Base-by-base conservation (phyloP, 2,888 invertebrate species). In the Sthenelais limicola region DNA sequence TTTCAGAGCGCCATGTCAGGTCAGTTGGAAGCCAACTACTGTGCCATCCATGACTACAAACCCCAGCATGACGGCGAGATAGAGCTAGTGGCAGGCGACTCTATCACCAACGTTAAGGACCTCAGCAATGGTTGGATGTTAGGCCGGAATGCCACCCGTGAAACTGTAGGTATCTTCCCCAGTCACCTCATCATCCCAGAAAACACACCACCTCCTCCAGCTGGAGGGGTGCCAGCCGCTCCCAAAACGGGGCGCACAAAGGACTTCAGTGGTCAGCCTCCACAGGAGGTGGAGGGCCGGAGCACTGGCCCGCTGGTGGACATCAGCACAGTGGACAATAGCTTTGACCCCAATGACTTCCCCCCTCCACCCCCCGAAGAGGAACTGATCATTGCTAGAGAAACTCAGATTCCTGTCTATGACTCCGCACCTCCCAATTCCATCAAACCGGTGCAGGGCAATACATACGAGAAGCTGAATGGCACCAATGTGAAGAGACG, bases 71-170 rank as follows among this genome's bases (percentile, higher is more conserved):
- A 76, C 30, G 78, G 78, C 21, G 74, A 78, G 74, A 77, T 78
- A 38, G 49, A 52, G 26, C 72, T 78, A 3, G 47, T 28, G n/a
- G 62, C 47, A 12, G 78, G 78, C 3, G 78, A 78, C 52, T 51
- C 74, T 48, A 49, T 78, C 71, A 68, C 73, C 32, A 70, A 73
- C 52, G 72, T 72, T 32, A 76, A 74, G 51, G 72, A 78, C 68
- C 72, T 78, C 15, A 74, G 76, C 32, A 78, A 78, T 73, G 78
- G 77, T 35, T 78, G 78, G 78, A 72, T 76, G 38, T 71, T 78
- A 15, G 78, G 77, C 30, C 69, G 71, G 5, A 77, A 78, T 71
- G 73, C 74, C 21, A 78, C 47, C 48, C 43, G 76, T 21, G 72
- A 73, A 49, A 52, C 62, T 0, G 69, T 76, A 3, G 78, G 78